Evolutionary conservation across 2,888 invertebrate species (phyloP).

Genomic region (Spilosoma lubricipeda): DNA sequence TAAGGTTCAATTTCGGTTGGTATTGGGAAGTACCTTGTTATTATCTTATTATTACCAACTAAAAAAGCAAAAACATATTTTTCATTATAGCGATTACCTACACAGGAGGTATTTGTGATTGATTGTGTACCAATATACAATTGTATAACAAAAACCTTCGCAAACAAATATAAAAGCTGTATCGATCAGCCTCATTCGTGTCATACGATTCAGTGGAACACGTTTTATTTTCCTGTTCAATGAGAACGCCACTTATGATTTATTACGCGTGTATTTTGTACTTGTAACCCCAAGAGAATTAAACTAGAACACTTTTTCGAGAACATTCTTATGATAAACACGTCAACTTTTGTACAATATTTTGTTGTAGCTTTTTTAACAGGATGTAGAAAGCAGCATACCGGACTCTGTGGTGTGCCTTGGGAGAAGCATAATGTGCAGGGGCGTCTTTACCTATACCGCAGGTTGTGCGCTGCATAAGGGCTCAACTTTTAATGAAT

Average conservation of each 20-base stretch:
- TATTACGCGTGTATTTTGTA: slow-evolving; percentile 55
- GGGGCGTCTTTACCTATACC: no score
- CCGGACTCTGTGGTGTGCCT: no score
- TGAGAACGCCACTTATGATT: slow-evolving; percentile 72
- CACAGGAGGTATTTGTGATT: slow-evolving; percentile 10
- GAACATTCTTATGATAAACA: slow-evolving; percentile 5
- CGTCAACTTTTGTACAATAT: slow-evolving; percentile 4
- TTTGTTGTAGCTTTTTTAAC: not conserved
- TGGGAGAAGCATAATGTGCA: no score
- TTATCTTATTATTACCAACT: not conserved
- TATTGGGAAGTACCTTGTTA: no score
- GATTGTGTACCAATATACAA: slow-evolving; percentile 16
- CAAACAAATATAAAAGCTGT: slow-evolving; percentile 50
- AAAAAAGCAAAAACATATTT: not conserved
- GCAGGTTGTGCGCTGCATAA: no score
- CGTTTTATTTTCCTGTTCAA: slow-evolving; percentile 80
- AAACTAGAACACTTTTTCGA: slow-evolving; percentile 29
- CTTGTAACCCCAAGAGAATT: slow-evolving; percentile 37
- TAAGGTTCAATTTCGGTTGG: no score
- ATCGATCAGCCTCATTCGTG: slow-evolving; percentile 58
- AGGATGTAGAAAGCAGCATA: no score
- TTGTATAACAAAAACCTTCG: slow-evolving; percentile 4
- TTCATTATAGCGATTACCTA: not conserved
- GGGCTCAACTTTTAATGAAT: no score
- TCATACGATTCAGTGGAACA: slow-evolving; percentile 59